These are phyloP conservation scores for Triplophysa bombifrons DNA, from an alignment of 2,797 vertebrate species.

Conservation along the genomic window DNA sequence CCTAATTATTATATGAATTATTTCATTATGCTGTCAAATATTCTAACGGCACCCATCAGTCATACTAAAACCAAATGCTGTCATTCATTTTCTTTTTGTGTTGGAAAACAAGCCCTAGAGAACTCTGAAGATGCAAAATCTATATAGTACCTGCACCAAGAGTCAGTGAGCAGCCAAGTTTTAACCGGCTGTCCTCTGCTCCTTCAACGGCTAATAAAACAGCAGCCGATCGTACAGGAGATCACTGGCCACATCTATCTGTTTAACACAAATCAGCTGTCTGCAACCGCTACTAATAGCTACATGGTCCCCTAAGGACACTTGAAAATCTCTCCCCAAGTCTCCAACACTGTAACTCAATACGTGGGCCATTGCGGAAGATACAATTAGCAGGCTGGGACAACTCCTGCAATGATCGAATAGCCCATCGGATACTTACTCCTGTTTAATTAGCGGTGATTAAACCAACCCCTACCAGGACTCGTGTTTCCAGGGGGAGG, in stretches of 20 bases:
- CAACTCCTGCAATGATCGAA: constrained; percentile 56
- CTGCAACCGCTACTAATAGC: constrained; percentile 59
- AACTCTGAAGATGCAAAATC: background rate
- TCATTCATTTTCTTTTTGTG: background rate
- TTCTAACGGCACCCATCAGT: background rate
- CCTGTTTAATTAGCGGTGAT: constrained; percentile 61
- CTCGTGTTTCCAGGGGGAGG: constrained; percentile 20
- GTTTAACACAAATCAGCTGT: constrained; percentile 57
- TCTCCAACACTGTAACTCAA: constrained; percentile 48
- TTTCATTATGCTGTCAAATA: background rate
- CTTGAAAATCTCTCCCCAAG: constrained; percentile 43
- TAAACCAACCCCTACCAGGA: constrained; percentile 61
- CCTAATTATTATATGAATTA: background rate
- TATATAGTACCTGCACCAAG: constrained; percentile 5
- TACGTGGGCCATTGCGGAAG: constrained; percentile 49
- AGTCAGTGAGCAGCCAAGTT: constrained; percentile 5
- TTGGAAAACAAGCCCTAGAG: constrained; percentile 1
- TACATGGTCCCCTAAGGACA: constrained; percentile 52
- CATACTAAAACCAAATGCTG: background rate
- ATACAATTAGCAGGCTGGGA: constrained; percentile 60
- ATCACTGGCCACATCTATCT: constrained; percentile 44
- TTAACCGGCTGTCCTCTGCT: constrained; percentile 47
- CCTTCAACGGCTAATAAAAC: constrained; percentile 42
- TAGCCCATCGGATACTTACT: constrained; percentile 57
- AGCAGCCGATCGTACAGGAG: constrained; percentile 43